These are phyloP conservation scores for Sternotherus odoratus DNA, from an alignment of 2,797 vertebrate genomes.

Conservation along the genomic window DNA sequence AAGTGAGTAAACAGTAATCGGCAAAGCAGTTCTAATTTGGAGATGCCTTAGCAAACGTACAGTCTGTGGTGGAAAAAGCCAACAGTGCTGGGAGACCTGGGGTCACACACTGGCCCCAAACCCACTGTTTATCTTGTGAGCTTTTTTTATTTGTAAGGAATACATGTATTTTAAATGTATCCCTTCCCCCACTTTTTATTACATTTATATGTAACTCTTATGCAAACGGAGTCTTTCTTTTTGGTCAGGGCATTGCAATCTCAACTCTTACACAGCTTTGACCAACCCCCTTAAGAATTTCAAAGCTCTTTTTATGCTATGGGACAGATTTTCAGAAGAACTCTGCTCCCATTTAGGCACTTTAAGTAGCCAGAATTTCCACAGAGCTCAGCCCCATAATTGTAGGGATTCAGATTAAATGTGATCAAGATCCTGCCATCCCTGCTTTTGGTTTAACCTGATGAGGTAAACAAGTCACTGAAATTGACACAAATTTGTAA, in stretches of 20 bases:
- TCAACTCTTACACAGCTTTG: neutral
- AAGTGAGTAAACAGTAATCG: neutral
- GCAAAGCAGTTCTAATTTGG: conserved; percentile 28
- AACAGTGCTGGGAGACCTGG: neutral
- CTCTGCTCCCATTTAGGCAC: neutral
- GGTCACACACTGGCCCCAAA: neutral
- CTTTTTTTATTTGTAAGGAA: neutral
- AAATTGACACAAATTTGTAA: neutral
- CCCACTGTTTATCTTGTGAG: neutral
- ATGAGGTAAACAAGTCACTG: neutral
- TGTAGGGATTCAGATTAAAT: conserved; percentile 8
- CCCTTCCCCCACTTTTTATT: neutral
- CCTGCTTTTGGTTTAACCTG: neutral
- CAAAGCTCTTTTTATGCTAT: neutral
- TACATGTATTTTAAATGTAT: neutral
- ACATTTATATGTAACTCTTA: conserved; percentile 23
- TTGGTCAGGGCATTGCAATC: neutral
- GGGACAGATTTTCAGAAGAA: neutral
- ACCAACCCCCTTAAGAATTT: neutral
- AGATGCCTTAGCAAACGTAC: conserved; percentile 30
- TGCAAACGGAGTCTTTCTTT: neutral
- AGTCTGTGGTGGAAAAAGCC: neutral
- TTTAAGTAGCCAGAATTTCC: neutral
- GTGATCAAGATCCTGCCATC: neutral
- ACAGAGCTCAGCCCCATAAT: neutral